Percentiles rank a stretch among this genome's conserved stretches.
phyloP scores from a whole-genome alignment of 2,888 invertebrate species.

The Tethea ocularis region DNA sequence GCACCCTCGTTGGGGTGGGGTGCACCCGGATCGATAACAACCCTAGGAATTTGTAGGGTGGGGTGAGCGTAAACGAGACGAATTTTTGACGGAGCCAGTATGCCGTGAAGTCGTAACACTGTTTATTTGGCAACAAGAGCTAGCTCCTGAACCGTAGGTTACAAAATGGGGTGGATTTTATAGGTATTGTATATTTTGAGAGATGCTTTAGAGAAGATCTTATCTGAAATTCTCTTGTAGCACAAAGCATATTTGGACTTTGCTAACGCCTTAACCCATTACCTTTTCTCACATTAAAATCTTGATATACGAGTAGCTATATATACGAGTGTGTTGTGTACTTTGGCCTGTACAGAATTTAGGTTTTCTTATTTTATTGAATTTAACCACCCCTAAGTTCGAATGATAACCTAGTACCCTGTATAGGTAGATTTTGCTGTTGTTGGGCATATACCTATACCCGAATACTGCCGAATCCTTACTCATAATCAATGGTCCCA shows the following conservation, averaged over 20 bases:
- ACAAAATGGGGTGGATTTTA: neutral
- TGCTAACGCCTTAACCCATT: neutral
- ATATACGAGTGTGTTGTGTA: no score
- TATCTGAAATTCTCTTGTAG: neutral
- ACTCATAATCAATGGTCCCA: no score
- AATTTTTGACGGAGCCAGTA: neutral
- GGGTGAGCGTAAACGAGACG: conserved; percentile 4
- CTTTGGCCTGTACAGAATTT: no score
- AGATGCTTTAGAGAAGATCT: neutral
- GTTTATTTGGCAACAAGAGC: neutral
- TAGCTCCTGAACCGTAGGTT: neutral
- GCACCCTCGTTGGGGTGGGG: conserved; percentile 10
- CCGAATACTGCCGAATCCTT: no score
- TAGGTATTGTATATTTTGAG: neutral
- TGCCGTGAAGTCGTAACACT: neutral
- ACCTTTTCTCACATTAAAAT: no score
- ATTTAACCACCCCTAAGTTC: no score
- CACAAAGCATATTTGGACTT: neutral
- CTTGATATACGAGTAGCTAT: no score
- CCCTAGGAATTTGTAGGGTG: conserved; percentile 11
- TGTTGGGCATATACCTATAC: no score
- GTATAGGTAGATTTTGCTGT: no score
- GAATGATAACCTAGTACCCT: no score
- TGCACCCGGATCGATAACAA: conserved; percentile 14
- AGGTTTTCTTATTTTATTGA: no score